phyloP scores from a whole-genome alignment of 2,888 invertebrate species.

The Hypercompe scribonia region DNA sequence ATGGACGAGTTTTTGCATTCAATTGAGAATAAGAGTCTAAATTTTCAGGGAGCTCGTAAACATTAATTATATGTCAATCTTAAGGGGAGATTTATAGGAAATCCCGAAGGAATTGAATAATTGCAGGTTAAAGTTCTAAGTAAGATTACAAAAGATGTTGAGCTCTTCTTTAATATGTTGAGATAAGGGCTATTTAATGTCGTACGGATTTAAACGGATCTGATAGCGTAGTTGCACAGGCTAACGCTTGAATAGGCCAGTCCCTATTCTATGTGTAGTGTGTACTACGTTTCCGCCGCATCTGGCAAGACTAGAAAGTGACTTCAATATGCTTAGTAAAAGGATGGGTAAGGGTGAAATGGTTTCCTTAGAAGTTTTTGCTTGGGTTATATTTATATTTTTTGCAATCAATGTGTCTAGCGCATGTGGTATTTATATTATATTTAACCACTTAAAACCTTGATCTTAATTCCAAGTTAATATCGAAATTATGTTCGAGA shows the following conservation, averaged over 20 bases:
- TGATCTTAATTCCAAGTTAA: neutral
- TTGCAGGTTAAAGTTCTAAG: slow-evolving; percentile 3
- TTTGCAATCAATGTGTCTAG: neutral
- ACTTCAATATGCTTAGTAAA: neutral
- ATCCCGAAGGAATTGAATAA: slow-evolving; percentile 12
- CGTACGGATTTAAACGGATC: neutral
- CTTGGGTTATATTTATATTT: neutral
- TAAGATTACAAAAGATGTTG: slow-evolving; percentile 7
- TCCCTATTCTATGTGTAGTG: neutral
- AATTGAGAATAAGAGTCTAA: neutral
- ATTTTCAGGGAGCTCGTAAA: neutral
- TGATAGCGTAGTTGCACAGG: slow-evolving; percentile 3
- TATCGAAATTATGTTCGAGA: neutral
- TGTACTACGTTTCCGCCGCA: neutral
- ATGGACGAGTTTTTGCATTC: slow-evolving; percentile 2
- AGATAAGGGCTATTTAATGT: slow-evolving; percentile 18
- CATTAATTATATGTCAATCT: neutral
- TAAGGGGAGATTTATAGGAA: neutral
- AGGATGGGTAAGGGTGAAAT: neutral
- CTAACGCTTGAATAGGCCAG: neutral
- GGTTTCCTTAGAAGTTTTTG: neutral
- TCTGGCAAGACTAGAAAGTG: neutral
- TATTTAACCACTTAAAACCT: neutral
- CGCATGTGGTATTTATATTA: neutral
- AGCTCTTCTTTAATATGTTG: slow-evolving; percentile 12